These are phyloP conservation scores for Typhlichthys subterraneus DNA, from an alignment of 2,797 vertebrate genomes.

Conservation along the genomic window DNA sequence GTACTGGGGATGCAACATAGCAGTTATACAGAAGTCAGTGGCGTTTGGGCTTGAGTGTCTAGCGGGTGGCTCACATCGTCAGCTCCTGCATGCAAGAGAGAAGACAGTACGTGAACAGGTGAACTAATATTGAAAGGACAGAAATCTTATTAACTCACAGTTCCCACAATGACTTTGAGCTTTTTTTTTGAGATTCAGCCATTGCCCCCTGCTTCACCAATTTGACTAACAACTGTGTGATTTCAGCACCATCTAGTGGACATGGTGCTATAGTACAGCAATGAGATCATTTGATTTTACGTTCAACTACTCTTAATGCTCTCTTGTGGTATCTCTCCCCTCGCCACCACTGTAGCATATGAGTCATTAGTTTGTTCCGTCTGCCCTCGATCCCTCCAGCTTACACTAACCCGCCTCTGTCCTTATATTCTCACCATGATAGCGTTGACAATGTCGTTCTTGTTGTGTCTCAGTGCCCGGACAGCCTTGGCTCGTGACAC, in stretches of 20 bases:
- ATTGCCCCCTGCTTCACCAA: conserved; percentile 12
- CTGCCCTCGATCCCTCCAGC: too few species aligned
- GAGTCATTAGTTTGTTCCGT: too few species aligned
- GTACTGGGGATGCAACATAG: conserved; percentile 77
- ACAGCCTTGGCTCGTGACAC: conserved; percentile 93
- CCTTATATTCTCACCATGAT: conserved; percentile 89
- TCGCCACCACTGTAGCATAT: neutral
- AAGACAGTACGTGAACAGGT: neutral
- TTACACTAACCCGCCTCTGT: neutral
- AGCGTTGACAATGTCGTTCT: conserved; percentile 98
- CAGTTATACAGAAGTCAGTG: conserved; percentile 76
- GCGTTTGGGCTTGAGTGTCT: conserved; percentile 71
- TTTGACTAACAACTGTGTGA: neutral
- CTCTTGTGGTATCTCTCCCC: conserved; percentile 27
- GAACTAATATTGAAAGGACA: neutral
- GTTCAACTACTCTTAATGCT: conserved; percentile 36
- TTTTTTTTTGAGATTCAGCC: too few species aligned
- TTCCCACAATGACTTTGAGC: too few species aligned
- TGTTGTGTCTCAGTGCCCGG: conserved; percentile 92
- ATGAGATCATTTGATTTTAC: conserved; percentile 31
- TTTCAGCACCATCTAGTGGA: conserved; percentile 59
- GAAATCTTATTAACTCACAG: neutral
- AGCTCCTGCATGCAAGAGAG: conserved; percentile 81
- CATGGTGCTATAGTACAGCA: conserved; percentile 19
- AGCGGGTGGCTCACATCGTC: conserved; percentile 87